These are phyloP conservation scores for Pilophorus perplexus DNA, from an alignment of 2,888 invertebrate species.

Conservation along the genomic window DNA sequence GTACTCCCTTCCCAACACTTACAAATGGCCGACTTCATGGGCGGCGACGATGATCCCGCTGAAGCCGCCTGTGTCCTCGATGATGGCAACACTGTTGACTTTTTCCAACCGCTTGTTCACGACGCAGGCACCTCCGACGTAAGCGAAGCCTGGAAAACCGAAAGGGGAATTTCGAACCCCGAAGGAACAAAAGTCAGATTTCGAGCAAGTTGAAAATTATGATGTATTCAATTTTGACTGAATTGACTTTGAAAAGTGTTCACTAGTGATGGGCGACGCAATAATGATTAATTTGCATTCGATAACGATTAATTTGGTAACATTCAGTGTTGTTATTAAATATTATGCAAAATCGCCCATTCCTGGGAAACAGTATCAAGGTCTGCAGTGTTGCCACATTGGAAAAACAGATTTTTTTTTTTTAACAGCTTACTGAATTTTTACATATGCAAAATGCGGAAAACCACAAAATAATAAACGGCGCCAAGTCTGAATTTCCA, in stretches of 20 bases:
- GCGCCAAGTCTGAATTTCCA: too few species aligned
- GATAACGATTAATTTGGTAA: too few species aligned
- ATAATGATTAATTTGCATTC: too few species aligned
- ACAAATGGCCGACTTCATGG: slow-evolving; percentile 96
- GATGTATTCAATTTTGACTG: background rate
- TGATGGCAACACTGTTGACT: slow-evolving; percentile 93
- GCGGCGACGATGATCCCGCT: slow-evolving; percentile 95
- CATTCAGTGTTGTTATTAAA: too few species aligned
- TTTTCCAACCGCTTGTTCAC: slow-evolving; percentile 93
- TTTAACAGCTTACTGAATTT: too few species aligned
- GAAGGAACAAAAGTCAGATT: background rate
- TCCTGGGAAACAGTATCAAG: too few species aligned
- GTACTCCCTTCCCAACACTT: too few species aligned
- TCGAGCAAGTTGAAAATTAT: background rate
- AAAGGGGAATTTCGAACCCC: background rate
- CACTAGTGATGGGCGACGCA: background rate
- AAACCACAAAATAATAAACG: too few species aligned
- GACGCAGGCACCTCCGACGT: slow-evolving; percentile 93
- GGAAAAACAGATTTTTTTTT: too few species aligned
- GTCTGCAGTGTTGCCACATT: too few species aligned
- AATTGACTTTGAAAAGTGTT: background rate
- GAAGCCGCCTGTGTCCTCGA: slow-evolving; percentile 94
- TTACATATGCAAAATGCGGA: too few species aligned
- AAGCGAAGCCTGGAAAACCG: slow-evolving; percentile 78
- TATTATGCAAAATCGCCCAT: too few species aligned